phyloP scores from a whole-genome alignment of 2,888 invertebrate genomes.

The Drosophila macrospina region DNA sequence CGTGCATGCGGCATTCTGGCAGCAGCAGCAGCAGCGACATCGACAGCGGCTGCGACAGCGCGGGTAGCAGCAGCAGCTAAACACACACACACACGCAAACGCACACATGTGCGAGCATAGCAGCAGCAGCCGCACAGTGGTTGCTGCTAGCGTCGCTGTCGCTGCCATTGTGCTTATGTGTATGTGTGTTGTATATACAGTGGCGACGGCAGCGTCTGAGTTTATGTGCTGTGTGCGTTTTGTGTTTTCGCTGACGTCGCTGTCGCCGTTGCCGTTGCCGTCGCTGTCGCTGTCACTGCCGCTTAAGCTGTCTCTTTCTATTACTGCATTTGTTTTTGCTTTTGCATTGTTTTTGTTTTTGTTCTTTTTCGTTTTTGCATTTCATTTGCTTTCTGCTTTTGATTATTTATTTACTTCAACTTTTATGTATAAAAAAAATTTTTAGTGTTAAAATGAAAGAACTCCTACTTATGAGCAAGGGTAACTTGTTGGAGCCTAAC shows the following conservation, averaged over 20 bases:
- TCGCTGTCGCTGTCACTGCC: constrained; percentile 23
- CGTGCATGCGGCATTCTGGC: constrained; percentile 64
- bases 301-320: constrained; percentile 67
- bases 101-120: constrained; percentile 36
- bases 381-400: constrained; percentile 46
- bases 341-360: constrained; percentile 62
- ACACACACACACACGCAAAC: constrained; percentile 11
- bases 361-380: constrained; percentile 53
- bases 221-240: constrained; percentile 51
- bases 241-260: constrained; percentile 52
- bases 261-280: constrained; percentile 24
- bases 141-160: constrained; percentile 43
- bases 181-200: constrained; percentile 52
- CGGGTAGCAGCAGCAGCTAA: constrained; percentile 32
- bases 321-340: constrained; percentile 76
- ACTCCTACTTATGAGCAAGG: constrained; percentile 11
- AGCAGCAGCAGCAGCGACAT: constrained; percentile 30
- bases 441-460: constrained; percentile 2
- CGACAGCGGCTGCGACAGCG: constrained; percentile 35
- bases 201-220: constrained; percentile 36
- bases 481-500: constrained; percentile 24
- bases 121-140: constrained; percentile 40
- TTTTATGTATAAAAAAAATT: constrained; percentile 6
- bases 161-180: constrained; percentile 32
- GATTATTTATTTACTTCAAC: constrained; percentile 33